Base-by-base conservation (phyloP, 2,888 invertebrate genomes). In the Hemistola chrysoprasaria region DNA sequence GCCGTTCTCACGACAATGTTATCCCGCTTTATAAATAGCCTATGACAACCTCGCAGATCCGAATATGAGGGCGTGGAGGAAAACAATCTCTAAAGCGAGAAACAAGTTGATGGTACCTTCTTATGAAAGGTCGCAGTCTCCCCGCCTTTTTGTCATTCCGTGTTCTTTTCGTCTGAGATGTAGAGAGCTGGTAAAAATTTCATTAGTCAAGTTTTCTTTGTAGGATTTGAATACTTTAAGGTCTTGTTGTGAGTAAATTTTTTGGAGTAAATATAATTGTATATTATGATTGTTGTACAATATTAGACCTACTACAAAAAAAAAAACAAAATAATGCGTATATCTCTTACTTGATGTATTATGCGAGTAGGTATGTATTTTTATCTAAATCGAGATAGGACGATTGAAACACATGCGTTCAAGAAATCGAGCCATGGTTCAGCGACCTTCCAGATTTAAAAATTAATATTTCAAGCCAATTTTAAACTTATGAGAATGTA, bases 1-100 rank as follows among this genome's bases (percentile, higher is more conserved):
- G 60, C 62, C 65, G 63, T 62, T 63, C 63, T 58, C 56, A 69
- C 82, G 55, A 71, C 84, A 83, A 78, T 82, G 83, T 85, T 84
- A 82, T 79, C 79, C 77, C 71, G 65, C 76, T 75, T 83, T 79
- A 85, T 82, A 80, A 83, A 84, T 84, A 78, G 80, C 78, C 69
- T 75, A 79, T 82, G 84, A 84, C 78, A 77, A 71, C 72, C 67
- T 63, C 59, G 57, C 71, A 66, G 27, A 39, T 30, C 16, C 16
- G 16, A n/a, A n/a, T 16, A 16, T 4, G 16, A 74, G 65, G 62
- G 59, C 67, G 70, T 69, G 75, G 71, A 77, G 71, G 70, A 75
- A 80, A 80, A 79, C 77, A 82, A 82, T 79, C 72, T 79, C 69
- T 75, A 71, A 74, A 69, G 62, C 53, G 57, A 75, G 75, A 73